Base-by-base conservation (phyloP, 2,797 vertebrate genomes). In the Tenualosa thibaudeaui region DNA sequence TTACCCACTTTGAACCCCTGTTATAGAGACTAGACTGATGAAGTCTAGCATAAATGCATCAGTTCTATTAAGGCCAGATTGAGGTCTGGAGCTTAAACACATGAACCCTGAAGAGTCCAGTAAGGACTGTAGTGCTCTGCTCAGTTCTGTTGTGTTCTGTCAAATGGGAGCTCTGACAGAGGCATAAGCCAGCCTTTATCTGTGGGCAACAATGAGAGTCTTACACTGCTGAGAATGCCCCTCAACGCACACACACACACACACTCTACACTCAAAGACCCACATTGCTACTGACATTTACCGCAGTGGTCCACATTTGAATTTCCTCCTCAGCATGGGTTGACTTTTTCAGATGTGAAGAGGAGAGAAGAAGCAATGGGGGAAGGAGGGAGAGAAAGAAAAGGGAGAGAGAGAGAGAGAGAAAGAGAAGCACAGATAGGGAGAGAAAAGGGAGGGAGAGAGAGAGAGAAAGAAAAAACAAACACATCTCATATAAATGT, bases 241-340 rank as follows among this genome's bases (percentile, higher is more conserved):
- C 26, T 75, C 19, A 26, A 78, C 71, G 84, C 81, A 86, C 87
- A 84, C 37, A 78, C 37, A 37, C 65, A 71, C 9, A 71, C 65
- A 71, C 65, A 71, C 65, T 82, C 86, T 60, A 83, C 84, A 81
- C 86, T 89, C 88, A 87, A 88, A 87, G 85, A 65, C 85, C 51
- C 84, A 85, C 89, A 87, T 89, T 90, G 89, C 88, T 87, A 81
- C 86, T 90, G 89, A 89, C 91, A 89, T 89, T 91, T 90, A 89
- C 86, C 83, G 86, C 84, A 84, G 58, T 86, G 86, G 85, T 85
- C 81, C 84, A 84, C 87, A 89, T 89, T 88, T 86, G 83, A 86
- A 90, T 89, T 89, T 90, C 84, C 87, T 90, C 89, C 85, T 86
- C 85, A 89, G 87, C 90, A 82, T 84, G 83, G 85, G 86, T 84